These are phyloP conservation scores for Maccullochella peelii DNA, from an alignment of 2,113 vertebrate species.

Conservation along the genomic window DNA sequence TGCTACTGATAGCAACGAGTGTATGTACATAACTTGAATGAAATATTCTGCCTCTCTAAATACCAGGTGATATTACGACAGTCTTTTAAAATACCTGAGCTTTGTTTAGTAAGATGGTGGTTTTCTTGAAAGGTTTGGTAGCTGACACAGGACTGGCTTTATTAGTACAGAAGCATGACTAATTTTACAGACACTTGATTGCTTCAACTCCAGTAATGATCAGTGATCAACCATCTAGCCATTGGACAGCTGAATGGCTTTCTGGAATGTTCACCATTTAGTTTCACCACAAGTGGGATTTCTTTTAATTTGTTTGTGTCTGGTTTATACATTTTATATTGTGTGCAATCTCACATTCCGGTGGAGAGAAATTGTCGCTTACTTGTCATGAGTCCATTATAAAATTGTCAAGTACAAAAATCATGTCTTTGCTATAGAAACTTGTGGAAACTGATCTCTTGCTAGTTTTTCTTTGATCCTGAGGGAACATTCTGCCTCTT, in stretches of 20 bases:
- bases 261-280: no score
- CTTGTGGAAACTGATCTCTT: conserved; percentile 2
- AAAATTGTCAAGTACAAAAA: background rate
- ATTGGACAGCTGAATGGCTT: no score
- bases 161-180: conserved; percentile 25
- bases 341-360: background rate
- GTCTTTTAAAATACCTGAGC: background rate
- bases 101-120: conserved; percentile 32
- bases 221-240: no score
- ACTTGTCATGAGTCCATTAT: background rate
- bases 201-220: conserved; percentile 4
- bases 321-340: background rate
- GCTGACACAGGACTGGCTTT: conserved; percentile 37
- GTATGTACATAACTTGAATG: conserved; percentile 29
- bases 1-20: conserved; percentile 34
- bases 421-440: background rate
- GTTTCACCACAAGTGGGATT: background rate
- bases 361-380: background rate
- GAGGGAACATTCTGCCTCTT: conserved; percentile 10
- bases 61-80: background rate
- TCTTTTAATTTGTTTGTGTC: background rate
- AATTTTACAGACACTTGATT: background rate
- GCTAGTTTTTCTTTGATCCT: background rate
- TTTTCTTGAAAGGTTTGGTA: conserved; percentile 40
- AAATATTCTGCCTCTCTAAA: conserved; percentile 22